Evolutionary conservation across 37 sponge, comb jelly and placozoan genomes (phyloP), one percentile per base, ranked within the genome.

Genomic region (Chondrosia reniformis): DNA sequence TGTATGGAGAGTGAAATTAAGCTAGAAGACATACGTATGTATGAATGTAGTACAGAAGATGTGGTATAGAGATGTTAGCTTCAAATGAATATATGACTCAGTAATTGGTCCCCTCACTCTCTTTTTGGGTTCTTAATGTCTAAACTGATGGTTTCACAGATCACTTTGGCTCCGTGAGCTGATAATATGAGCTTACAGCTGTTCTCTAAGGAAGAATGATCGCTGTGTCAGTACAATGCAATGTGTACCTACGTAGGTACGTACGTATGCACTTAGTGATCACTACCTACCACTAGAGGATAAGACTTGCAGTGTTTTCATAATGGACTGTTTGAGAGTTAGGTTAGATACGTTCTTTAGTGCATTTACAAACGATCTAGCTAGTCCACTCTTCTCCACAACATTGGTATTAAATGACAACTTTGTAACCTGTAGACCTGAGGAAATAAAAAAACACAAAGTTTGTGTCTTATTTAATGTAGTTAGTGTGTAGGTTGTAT

Each of bases 131-230:
- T 75, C 5, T 57, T 38, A 30, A 49, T 46, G 42, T 81, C 58
- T 46, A 88, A 1, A 8, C 36, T 25, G 9, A 69, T 55, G 33
- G 56, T 9, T 13, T 65, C 59, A 40, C 83, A 83, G 32, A 92
- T 55, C 3, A 63, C 4, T 6, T 41, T 22, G 17, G 62, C 83
- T 36, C 67, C 82, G 33, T 57, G 57, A 10, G 34, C 84, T 33
- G 80, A 71, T 72, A 92, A 74, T 54, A 92, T 92, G 69, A 79
- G 84, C 25, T 86, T 83, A 46, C 86, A 92, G 54, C 88, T 92
- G 44, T 63, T 62, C 15, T 69, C 81, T 82, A 58, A 13, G 49
- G 32, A 56, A 61, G 17, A 43, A 21, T 27, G 49, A 37, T 37
- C 15, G 8, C 21, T 30, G 75, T 45, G 63, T 61, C 8, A 25